Base-by-base conservation (phyloP, 2,113 vertebrate species). In the Salvelinus namaycush region DNA sequence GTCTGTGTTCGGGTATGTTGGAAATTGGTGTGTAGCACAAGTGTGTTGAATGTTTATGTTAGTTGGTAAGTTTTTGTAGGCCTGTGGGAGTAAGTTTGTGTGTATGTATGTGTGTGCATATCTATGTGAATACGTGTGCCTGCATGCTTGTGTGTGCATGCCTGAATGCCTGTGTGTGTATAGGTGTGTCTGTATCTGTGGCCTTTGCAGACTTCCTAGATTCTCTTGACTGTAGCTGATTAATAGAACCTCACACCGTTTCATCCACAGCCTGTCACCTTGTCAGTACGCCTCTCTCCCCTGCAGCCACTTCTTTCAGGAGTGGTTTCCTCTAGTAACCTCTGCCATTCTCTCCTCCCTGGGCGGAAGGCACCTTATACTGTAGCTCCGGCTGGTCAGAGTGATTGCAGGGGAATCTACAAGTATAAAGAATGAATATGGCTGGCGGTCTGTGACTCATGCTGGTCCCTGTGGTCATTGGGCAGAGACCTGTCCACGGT, bases 1-100 rank as follows among this genome's bases (percentile, higher is more conserved):
- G 66, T 82, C 79, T 85, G 82, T 34, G 76, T 75, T 68, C 79
- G 66, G 66, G 64, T 70, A 22, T 29, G 20, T 39, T 54, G 51
- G 51, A 54, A 54, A 54, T 44, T 44, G 39, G 9, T 44, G 26
- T 54, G 27, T 68, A 69, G 27, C 9, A 68, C 8, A 8, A 9
- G 34, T 39, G 34, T 39, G 34, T 39, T 39, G 7, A 44, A 44
- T 44, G 39, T 44, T 44, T 44, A 39, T 39, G 8, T 44, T 44
- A 44, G 39, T 44, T 44, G 39, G 8, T 44, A 44, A 9, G 8
- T 44, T 44, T 44, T 9, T 44, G 39, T 44, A 44, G 8, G 9
- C 39, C 39, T 44, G 39, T 2, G 39, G 2, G 9, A 11, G 14
- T 16, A 0, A 1, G 49, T 9, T 1, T 26, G 7, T 73, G 39